phyloP scores from a whole-genome alignment of 1,140 invertebrate genomes.

The Procambarus clarkii region DNA sequence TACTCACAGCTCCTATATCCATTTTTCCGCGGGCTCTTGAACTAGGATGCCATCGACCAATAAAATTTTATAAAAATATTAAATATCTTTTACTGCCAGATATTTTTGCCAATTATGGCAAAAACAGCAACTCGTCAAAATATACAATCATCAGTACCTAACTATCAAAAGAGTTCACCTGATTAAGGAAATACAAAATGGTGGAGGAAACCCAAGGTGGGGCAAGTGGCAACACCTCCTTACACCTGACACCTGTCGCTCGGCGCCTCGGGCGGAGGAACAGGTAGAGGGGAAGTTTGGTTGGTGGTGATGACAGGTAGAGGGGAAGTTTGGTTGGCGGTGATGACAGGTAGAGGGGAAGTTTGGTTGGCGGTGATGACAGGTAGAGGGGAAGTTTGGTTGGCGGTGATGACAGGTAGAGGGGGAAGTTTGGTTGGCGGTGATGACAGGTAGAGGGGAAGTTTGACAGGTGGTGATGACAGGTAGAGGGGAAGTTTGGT shows the following conservation, averaged over 20 bases:
- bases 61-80: background rate
- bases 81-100: background rate
- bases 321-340: too few relatives aligned
- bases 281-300: too few relatives aligned
- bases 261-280: too few relatives aligned
- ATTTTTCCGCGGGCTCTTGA: background rate
- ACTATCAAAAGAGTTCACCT: background rate
- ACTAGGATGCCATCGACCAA: background rate
- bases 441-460: too few relatives aligned
- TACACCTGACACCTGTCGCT: constrained; percentile 1
- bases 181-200: background rate
- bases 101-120: background rate
- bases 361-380: too few relatives aligned
- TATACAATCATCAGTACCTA: background rate
- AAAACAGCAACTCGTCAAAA: background rate
- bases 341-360: too few relatives aligned
- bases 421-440: too few relatives aligned
- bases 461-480: too few relatives aligned
- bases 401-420: too few relatives aligned
- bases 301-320: too few relatives aligned
- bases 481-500: too few relatives aligned
- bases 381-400: too few relatives aligned
- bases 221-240: background rate
- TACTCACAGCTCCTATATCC: background rate
- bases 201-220: background rate